A percentile compares a stretch with the other conserved stretches of the same genome.
Conservation (phyloP, 1,140 invertebrate genomes). For the Heliothis subflexa region DNA sequence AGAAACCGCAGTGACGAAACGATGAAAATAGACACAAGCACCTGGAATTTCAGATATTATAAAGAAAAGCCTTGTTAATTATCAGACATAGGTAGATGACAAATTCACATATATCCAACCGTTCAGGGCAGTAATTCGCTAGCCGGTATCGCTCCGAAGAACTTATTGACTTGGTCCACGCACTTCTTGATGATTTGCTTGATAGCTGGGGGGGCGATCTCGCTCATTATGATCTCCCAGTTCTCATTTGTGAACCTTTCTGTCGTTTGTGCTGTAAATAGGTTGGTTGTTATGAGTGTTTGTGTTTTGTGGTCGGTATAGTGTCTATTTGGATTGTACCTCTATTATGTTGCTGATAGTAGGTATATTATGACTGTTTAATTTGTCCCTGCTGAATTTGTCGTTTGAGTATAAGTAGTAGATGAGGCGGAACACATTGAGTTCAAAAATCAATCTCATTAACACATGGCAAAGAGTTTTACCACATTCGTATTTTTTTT, state of each 20-base stretch:
- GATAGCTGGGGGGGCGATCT: slow-evolving; percentile 80
- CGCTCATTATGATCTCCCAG: slow-evolving; percentile 81
- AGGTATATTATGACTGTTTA: neutral
- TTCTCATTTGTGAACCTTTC: slow-evolving; percentile 80
- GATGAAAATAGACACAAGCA: neutral
- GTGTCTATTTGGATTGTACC: neutral
- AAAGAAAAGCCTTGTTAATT: neutral
- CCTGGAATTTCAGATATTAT: neutral
- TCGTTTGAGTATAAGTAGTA: too few relatives aligned
- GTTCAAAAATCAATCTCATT: too few relatives aligned
- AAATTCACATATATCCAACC: slow-evolving; percentile 55
- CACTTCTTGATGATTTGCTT: slow-evolving; percentile 76
- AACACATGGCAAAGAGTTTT: too few relatives aligned
- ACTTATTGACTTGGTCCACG: slow-evolving; percentile 70
- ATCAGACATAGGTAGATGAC: neutral
- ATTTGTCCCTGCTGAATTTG: neutral
- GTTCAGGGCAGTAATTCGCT: slow-evolving; percentile 67
- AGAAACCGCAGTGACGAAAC: too few relatives aligned
- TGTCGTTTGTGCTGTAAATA: slow-evolving; percentile 81
- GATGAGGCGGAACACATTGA: too few relatives aligned
- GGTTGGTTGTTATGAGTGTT: slow-evolving; percentile 1
- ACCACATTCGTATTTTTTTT: too few relatives aligned
- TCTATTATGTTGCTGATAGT: neutral
- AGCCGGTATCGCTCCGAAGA: slow-evolving; percentile 71
- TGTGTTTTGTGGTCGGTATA: slow-evolving; percentile 1